Evolutionary conservation across 1,140 invertebrate genomes (phyloP).

Genomic region (Tetramorium parvispinum): DNA sequence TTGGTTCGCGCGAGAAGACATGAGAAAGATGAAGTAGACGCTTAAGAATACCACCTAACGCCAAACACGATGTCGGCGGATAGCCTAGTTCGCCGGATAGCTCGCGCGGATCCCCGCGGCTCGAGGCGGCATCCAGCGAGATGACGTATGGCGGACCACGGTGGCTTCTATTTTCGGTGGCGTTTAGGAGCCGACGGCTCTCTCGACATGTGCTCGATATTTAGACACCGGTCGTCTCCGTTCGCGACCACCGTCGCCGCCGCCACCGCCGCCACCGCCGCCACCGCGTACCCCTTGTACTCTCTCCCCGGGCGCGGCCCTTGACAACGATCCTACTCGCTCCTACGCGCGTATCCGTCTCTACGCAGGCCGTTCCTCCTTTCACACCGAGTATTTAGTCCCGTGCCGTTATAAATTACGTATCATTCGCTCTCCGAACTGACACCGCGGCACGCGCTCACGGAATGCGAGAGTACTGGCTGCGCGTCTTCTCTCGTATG

Average conservation of each 20-base stretch:
- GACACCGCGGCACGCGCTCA: slow-evolving; percentile 73
- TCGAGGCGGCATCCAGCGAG: slow-evolving; percentile 52
- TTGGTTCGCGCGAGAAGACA: neutral
- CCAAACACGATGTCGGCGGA: slow-evolving; percentile 68
- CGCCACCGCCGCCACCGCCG: slow-evolving; percentile 28
- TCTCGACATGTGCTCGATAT: slow-evolving; percentile 75
- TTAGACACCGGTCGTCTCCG: slow-evolving; percentile 71
- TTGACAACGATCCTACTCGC: slow-evolving; percentile 17
- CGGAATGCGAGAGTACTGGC: slow-evolving; percentile 71
- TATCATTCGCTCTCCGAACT: slow-evolving; percentile 75
- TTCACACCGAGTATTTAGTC: slow-evolving; percentile 69
- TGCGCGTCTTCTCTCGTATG: slow-evolving; percentile 43
- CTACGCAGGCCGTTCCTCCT: neutral
- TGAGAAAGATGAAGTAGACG: slow-evolving; percentile 56
- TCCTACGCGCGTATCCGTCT: slow-evolving; percentile 1
- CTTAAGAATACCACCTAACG: slow-evolving; percentile 74
- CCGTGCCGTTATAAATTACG: slow-evolving; percentile 76
- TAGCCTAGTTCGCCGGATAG: neutral
- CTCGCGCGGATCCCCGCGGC: slow-evolving; percentile 29
- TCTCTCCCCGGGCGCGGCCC: slow-evolving; percentile 16
- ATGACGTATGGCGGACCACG: slow-evolving; percentile 73
- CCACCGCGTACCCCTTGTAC: slow-evolving; percentile 4
- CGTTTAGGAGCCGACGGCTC: slow-evolving; percentile 64
- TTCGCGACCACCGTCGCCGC: slow-evolving; percentile 39
- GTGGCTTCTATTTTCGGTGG: slow-evolving; percentile 74